These are phyloP conservation scores for Cartodere bifasciata DNA, from an alignment of 2,888 invertebrate genomes.

Conservation along the genomic window DNA sequence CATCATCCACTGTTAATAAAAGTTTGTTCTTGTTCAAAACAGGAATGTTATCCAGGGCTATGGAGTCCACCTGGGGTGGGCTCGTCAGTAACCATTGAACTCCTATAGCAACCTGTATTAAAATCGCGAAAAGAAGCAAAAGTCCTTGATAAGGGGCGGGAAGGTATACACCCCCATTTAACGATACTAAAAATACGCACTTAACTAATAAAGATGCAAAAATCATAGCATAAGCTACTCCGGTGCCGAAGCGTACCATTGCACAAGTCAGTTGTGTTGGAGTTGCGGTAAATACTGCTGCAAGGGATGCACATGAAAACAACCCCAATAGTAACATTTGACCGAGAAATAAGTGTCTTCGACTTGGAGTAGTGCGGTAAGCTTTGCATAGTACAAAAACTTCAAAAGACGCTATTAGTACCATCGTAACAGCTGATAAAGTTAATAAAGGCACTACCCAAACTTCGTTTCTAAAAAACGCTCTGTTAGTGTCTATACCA, in stretches of 20 bases:
- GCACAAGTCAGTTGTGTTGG: conserved; percentile 73
- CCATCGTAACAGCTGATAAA: conserved; percentile 71
- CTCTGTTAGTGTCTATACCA: conserved; percentile 18
- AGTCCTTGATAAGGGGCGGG: conserved; percentile 87
- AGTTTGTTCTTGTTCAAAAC: conserved; percentile 29
- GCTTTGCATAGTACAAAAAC: conserved; percentile 79
- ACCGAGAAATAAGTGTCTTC: conserved; percentile 75
- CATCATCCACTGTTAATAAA: conserved; percentile 31
- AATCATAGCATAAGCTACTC: conserved; percentile 71
- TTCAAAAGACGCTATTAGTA: conserved; percentile 77
- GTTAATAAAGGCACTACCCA: conserved; percentile 88
- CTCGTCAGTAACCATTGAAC: conserved; percentile 74
- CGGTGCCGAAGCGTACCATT: conserved; percentile 68
- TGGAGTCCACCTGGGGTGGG: conserved; percentile 49
- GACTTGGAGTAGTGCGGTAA: conserved; percentile 68
- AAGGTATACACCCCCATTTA: conserved; percentile 82
- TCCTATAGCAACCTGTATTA: conserved; percentile 78
- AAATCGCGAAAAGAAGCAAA: conserved; percentile 77
- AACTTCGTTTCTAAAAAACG: conserved; percentile 52
- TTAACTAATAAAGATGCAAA: conserved; percentile 88
- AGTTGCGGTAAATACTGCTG: conserved; percentile 63
- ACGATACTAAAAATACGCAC: conserved; percentile 83
- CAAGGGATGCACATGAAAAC: conserved; percentile 68
- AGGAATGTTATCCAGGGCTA: conserved; percentile 31
- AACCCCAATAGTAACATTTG: conserved; percentile 76